Base-by-base conservation (phyloP, 2,888 invertebrate genomes). In the Macropis europaea region DNA sequence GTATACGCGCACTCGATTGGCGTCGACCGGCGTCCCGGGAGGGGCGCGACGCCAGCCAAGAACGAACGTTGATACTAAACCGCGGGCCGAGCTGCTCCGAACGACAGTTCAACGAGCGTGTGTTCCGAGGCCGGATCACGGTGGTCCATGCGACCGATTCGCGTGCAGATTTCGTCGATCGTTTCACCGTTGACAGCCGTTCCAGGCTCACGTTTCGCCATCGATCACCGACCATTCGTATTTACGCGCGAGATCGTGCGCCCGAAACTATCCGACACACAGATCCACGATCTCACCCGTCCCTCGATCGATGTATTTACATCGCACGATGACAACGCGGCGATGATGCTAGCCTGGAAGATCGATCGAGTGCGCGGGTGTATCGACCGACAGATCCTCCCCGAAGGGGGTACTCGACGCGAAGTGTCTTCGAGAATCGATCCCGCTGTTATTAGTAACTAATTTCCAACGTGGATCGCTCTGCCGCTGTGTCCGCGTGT, bases 31-130 rank as follows among this genome's bases (percentile, higher is more conserved):
- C 79, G 81, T 81, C 83, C 79, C 82, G 82, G 85, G 83, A 85
- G 84, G 83, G 84, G 86, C 82, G 83, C 82, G 79, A 84, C 79
- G 83, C 80, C 77, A 79, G 81, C 76, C 79, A 83, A 82, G 84
- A 84, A 87, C 85, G 85, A 81, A 84, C 84, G 83, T 81, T 83
- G 84, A 84, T 86, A 84, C 83, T 84, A 85, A 86, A 87, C 84
- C 84, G 86, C 82, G 84, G 79, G 77, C 78, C 81, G 79, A 83
- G 82, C 81, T 78, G 83, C 86, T 86, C 73, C 73, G 83, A 81
- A 83, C 85, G 86, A 86, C 87, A 87, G 86, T 87, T 83, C 82
- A 80, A 83, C 83, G 79, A 83, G 82, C 82, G 85, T 82, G 84
- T 82, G 84, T 87, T 86, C 81, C 84, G 83, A 83, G 83, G 79